Percentiles rank a stretch among this genome's conserved stretches.
Evolutionary conservation across 2,888 invertebrate species (phyloP).

Genomic region (Amiota mariae): DNA sequence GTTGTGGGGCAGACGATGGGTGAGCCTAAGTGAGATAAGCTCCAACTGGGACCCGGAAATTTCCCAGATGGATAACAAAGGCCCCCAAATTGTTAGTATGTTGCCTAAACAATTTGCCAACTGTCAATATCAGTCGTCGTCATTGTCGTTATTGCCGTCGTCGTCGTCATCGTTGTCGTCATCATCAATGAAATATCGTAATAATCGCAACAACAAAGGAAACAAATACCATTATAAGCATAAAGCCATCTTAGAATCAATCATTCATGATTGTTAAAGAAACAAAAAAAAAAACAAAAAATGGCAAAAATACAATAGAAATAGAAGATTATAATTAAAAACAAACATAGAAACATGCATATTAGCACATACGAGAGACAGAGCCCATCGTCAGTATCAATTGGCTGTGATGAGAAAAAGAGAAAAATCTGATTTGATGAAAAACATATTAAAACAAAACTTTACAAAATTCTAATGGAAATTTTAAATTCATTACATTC

Average conservation of each 20-base stretch:
- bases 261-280: conserved; percentile 11
- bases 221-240: conserved; percentile 20
- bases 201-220: conserved; percentile 25
- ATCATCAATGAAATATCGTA: conserved; percentile 25
- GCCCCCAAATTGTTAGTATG: conserved; percentile 70
- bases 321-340: background rate
- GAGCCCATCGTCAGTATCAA: conserved; percentile 69
- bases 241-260: background rate
- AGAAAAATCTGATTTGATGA: conserved; percentile 62
- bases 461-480: conserved; percentile 15
- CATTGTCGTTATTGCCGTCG: conserved; percentile 31
- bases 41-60: conserved; percentile 74
- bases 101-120: conserved; percentile 44
- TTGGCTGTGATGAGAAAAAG: conserved; percentile 72
- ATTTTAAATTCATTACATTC: conserved; percentile 38
- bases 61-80: conserved; percentile 75
- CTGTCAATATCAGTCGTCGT: conserved; percentile 35
- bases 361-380: background rate
- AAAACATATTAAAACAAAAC: conserved; percentile 33
- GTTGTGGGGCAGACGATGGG: conserved; percentile 86
- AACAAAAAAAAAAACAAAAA: background rate
- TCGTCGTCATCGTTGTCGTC: conserved; percentile 17
- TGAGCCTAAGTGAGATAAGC: conserved; percentile 76
- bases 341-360: background rate
- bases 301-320: background rate